Base-by-base conservation (phyloP, 2,113 vertebrate species). In the Megalops atlanticus region DNA sequence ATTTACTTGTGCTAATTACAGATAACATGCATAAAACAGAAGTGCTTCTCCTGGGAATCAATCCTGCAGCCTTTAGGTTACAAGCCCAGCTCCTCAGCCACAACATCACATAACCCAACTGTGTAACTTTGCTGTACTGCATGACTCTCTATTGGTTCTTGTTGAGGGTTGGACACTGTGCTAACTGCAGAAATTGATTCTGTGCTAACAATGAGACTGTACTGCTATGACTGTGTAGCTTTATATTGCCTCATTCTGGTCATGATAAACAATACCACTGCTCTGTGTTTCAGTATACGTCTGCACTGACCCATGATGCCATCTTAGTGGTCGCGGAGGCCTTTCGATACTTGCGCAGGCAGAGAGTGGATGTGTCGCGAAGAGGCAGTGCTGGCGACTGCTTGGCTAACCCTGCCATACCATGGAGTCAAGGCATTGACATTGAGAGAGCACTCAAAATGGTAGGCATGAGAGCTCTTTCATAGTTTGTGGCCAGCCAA, bases 401-500 rank as follows among this genome's bases (percentile, higher is more conserved):
- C 91, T 93, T 99, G 38, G 97, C 97, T 79, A 99, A 99, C 82
- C 98, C 98, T 1, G 98, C 98, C 0, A 97, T 99, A 47, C 98
- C 98, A 0, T 99, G 98, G 98, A 99, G 97, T 90, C 98, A 99
- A 93, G 98, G 98, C 88, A 98, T 98, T 43, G 98, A 99, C 88
- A 99, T 99, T 24, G 98, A 99, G 87, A 94, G 97, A 92, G 98
- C 98, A 0, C 92, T 99, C 80, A 99, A 99, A 95, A 98, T 98
- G 97, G 98, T 99, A 95, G 89, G 86, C 83, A 41, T 12, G 39
- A 43, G 21, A 71, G 70, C 49, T 3, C 36, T 47, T 54, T 33
- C 43, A n/a, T 31, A 3, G 31, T 78, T 39, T 39, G 15, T 4
- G 21, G 7, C 4, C n/a, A 31, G 76, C 39, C 39, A 4, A 75